Base-by-base conservation (phyloP, 2,888 invertebrate species). In the Kryphioiulus occultus region DNA sequence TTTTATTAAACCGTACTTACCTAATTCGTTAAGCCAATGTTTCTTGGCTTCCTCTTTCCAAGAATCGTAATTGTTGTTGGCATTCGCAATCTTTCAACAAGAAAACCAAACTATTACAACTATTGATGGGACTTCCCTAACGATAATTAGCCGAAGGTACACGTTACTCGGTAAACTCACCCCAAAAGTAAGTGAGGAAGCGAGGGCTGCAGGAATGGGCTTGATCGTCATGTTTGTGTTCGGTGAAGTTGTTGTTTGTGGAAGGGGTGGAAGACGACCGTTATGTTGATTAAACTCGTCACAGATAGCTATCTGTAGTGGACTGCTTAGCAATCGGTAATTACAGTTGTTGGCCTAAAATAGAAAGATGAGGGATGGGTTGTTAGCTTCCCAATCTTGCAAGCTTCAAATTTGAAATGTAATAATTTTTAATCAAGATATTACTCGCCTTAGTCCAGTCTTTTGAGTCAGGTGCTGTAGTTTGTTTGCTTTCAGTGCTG, bases 1-100 rank as follows among this genome's bases (percentile, higher is more conserved):
- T n/a, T n/a, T n/a, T n/a, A 42, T 26, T 30, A 32, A 26, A 47
- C 22, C 9, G 22, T 17, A 7, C 1, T 86, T 86, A 88, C 88
- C 86, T 44, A 88, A 39, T 83, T 88, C 88, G n/a, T 88, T 68
- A 12, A 88, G 26, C 88, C 88, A 88, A 35, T 88, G 88, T 86
- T 44, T 68, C 42, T 86, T 86, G 7, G 59, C 86, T 32, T 88
- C 86, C 42, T 88, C 88, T 47, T 88, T 88, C 68, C 53, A 86
- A 15, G 44, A 30, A 30, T 86, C 86, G 35, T 86, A 86, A 86
- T 47, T 44, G 85, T 85, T 44, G 85, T 39, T 85, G 19, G n/a
- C 10, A 44, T 17, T 59, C 7, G 59, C 22, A 17, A 59, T 22
- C 59, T 59, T 59, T 59, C 7, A 22, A 22, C 7, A 17, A 22